A percentile compares a stretch with the other conserved stretches of the same genome.
These are phyloP conservation scores for Hypocryptadius cinnamomeus DNA, from an alignment of 2,113 vertebrate genomes.

Conservation along the genomic window DNA sequence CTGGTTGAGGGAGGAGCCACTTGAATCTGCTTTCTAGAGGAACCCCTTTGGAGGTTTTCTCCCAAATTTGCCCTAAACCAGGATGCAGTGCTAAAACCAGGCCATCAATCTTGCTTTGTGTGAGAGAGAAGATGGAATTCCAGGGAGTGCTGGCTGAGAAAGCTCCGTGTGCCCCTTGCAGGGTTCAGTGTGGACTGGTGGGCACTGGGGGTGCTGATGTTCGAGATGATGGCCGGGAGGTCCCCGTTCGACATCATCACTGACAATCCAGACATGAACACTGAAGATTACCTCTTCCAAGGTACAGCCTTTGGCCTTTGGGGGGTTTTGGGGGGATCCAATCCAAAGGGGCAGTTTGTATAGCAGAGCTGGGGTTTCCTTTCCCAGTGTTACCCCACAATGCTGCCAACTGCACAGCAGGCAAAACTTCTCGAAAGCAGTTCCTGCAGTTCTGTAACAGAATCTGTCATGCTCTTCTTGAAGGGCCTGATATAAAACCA, in stretches of 20 bases:
- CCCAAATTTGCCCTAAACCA: not conserved
- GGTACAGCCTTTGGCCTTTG: conserved; percentile 57
- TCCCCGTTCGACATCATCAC: conserved; percentile 98
- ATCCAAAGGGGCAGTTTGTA: not conserved
- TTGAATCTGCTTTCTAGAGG: not conserved
- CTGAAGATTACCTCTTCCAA: conserved; percentile 99
- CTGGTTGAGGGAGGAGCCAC: not conserved
- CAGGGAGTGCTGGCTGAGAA: not conserved
- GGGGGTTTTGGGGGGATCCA: not conserved
- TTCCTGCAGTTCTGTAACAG: not conserved
- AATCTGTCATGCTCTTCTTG: not conserved
- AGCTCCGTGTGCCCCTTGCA: not conserved
- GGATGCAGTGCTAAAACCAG: not conserved
- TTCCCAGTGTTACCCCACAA: not conserved
- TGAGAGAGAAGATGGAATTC: accelerated
- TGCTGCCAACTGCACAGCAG: not conserved
- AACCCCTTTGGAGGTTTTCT: not conserved
- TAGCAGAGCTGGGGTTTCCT: not conserved
- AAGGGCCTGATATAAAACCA: not conserved
- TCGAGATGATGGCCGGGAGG: conserved; percentile 98
- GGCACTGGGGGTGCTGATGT: conserved; percentile 97
- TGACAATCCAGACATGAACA: conserved; percentile 99
- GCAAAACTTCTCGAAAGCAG: not conserved
- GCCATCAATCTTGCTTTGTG: accelerated
- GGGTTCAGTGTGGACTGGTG: conserved; percentile 99